Evolutionary conservation across 2,888 invertebrate species (phyloP).

Genomic region (Drosophila antonietae): DNA sequence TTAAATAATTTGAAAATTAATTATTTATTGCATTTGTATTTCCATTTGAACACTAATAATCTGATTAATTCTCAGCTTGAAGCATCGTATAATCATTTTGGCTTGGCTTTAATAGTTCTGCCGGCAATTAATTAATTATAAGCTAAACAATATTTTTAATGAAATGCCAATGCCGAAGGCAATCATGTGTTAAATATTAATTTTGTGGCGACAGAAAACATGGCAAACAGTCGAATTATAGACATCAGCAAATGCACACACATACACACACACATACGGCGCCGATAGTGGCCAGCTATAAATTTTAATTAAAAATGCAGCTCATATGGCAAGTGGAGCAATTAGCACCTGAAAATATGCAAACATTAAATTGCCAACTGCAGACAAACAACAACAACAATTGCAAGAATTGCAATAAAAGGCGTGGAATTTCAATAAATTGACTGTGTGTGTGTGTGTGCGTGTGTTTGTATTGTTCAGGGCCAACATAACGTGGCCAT

Average conservation of each 20-base stretch:
- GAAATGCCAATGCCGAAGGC: slow-evolving; percentile 74
- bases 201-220: slow-evolving; percentile 73
- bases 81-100: slow-evolving; percentile 25
- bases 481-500: slow-evolving; percentile 82
- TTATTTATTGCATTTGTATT: background rate
- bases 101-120: slow-evolving; percentile 45
- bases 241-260: slow-evolving; percentile 33
- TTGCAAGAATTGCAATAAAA: slow-evolving; percentile 27
- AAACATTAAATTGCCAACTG: slow-evolving; percentile 82
- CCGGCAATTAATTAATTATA: slow-evolving; percentile 74
- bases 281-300: slow-evolving; percentile 59
- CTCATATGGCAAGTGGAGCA: slow-evolving; percentile 84
- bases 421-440: slow-evolving; percentile 72
- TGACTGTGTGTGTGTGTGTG: slow-evolving; percentile 43
- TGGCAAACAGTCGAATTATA: slow-evolving; percentile 61
- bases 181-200: slow-evolving; percentile 81
- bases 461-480: slow-evolving; percentile 61
- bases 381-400: slow-evolving; percentile 44
- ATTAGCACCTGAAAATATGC: slow-evolving; percentile 84
- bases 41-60: background rate
- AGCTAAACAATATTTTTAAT: slow-evolving; percentile 81
- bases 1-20: too few relatives aligned
- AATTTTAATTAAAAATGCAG: slow-evolving; percentile 83
- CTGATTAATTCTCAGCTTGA: background rate
- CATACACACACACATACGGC: slow-evolving; percentile 3